A percentile compares a stretch with the other conserved stretches of the same genome.
Conservation (phyloP, 2,888 invertebrate genomes). For the Pelosia muscerda region DNA sequence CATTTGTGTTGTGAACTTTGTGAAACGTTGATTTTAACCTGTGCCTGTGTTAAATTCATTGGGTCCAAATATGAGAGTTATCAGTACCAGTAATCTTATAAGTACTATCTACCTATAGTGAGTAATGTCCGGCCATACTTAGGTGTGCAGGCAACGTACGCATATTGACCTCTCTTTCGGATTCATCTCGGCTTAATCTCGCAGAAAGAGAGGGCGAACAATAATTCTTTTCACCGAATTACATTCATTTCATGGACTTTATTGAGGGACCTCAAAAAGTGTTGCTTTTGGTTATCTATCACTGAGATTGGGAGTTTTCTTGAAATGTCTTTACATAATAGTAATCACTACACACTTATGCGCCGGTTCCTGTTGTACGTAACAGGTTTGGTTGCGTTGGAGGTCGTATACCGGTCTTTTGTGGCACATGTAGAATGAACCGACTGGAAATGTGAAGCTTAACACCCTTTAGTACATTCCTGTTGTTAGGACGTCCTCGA, state of each 20-base stretch:
- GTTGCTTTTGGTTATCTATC: conserved; percentile 48
- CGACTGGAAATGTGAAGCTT: conserved; percentile 68
- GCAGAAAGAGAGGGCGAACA: conserved; percentile 75
- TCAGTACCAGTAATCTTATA: conserved; percentile 77
- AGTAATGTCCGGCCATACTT: conserved; percentile 87
- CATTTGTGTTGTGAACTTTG: conserved; percentile 74
- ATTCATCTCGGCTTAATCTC: conserved; percentile 65
- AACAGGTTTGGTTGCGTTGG: conserved; percentile 85
- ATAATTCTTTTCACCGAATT: conserved; percentile 69
- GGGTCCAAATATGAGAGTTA: conserved; percentile 71
- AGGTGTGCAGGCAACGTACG: conserved; percentile 86
- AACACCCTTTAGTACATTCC: conserved; percentile 75
- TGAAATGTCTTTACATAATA: conserved; percentile 61
- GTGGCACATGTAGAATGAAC: conserved; percentile 81
- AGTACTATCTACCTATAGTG: conserved; percentile 84
- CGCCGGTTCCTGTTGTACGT: conserved; percentile 77
- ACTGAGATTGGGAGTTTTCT: conserved; percentile 53
- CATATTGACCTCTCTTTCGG: conserved; percentile 83
- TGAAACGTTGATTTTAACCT: conserved; percentile 62
- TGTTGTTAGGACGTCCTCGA: conserved; percentile 75
- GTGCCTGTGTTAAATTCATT: conserved; percentile 64
- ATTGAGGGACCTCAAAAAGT: conserved; percentile 66
- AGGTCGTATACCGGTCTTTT: conserved; percentile 83
- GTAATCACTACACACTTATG: conserved; percentile 57
- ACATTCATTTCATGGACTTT: conserved; percentile 67